Percentiles rank a stretch among this genome's conserved stretches.
Evolutionary conservation across 2,888 invertebrate genomes (phyloP).

Genomic region (Hydriomena furcata): DNA sequence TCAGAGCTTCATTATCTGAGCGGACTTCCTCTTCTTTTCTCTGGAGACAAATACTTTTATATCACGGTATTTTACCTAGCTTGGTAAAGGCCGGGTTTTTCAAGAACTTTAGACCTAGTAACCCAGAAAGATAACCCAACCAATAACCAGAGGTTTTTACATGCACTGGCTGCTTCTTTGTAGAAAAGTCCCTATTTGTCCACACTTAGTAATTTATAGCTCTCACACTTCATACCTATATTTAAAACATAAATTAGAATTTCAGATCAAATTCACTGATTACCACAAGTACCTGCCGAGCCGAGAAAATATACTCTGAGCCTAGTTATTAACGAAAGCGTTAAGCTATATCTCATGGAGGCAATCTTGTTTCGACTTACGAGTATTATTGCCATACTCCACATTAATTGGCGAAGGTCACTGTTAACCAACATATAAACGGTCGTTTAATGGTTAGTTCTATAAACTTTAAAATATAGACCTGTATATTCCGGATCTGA

Average conservation of each 20-base stretch:
- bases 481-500: constrained; percentile 3
- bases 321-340: constrained; percentile 23
- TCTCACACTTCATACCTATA: constrained; percentile 51
- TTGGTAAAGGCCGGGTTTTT: too few relatives aligned
- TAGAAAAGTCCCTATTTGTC: constrained; percentile 24
- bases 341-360: constrained; percentile 15
- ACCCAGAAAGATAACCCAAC: too few relatives aligned
- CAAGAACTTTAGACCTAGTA: too few relatives aligned
- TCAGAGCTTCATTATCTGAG: too few relatives aligned
- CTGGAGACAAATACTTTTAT: too few relatives aligned
- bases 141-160: too few relatives aligned
- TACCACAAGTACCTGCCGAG: constrained; percentile 28
- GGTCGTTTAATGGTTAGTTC: not conserved
- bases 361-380: constrained; percentile 7
- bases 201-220: constrained; percentile 49
- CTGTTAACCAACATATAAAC: not conserved
- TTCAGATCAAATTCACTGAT: constrained; percentile 26
- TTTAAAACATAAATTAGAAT: constrained; percentile 57
- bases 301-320: constrained; percentile 13
- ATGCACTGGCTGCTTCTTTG: too few relatives aligned
- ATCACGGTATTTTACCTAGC: too few relatives aligned
- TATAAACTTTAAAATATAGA: too few relatives aligned
- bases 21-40: too few relatives aligned
- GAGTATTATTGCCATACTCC: not conserved
- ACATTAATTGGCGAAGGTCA: not conserved